These are phyloP conservation scores for Amiota mariae DNA, from an alignment of 2,888 invertebrate genomes.

Conservation along the genomic window DNA sequence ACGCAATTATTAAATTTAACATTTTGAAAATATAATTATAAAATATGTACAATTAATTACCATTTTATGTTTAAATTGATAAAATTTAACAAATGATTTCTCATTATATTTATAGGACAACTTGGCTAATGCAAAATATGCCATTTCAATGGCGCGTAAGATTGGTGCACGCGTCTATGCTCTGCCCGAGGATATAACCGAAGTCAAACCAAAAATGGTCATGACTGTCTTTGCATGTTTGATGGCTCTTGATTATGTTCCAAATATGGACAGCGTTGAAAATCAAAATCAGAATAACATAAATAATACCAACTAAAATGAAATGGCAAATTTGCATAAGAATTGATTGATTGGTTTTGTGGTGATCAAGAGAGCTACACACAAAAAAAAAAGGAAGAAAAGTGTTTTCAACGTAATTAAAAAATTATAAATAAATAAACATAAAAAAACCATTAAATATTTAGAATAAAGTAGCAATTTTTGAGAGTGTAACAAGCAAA, in stretches of 20 bases:
- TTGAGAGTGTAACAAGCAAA: too few species aligned
- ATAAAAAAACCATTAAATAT: too few species aligned
- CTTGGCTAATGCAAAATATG: slow-evolving; percentile 98
- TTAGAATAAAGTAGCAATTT: too few species aligned
- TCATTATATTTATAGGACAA: slow-evolving; percentile 81
- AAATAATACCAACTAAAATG: slow-evolving; percentile 46
- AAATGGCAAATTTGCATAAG: slow-evolving; percentile 1
- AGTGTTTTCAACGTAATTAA: slow-evolving; percentile 11
- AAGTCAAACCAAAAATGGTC: slow-evolving; percentile 98
- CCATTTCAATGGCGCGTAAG: slow-evolving; percentile 97
- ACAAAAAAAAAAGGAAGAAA: slow-evolving; percentile 34
- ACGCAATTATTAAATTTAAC: too few species aligned
- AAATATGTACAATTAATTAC: too few species aligned
- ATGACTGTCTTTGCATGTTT: slow-evolving; percentile 99
- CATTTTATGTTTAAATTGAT: too few species aligned
- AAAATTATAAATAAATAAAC: too few species aligned
- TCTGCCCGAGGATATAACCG: slow-evolving; percentile 97
- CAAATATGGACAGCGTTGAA: slow-evolving; percentile 82
- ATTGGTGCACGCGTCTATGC: slow-evolving; percentile 98
- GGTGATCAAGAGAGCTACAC: too few species aligned
- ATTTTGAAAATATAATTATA: too few species aligned
- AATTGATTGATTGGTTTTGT: too few species aligned
- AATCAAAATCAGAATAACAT: slow-evolving; percentile 62
- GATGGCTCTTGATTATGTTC: slow-evolving; percentile 97
- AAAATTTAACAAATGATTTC: neutral